Percentiles rank a stretch among this genome's conserved stretches.
phyloP scores from a whole-genome alignment of 2,888 invertebrate species.

The Drosophila paranaensis region DNA sequence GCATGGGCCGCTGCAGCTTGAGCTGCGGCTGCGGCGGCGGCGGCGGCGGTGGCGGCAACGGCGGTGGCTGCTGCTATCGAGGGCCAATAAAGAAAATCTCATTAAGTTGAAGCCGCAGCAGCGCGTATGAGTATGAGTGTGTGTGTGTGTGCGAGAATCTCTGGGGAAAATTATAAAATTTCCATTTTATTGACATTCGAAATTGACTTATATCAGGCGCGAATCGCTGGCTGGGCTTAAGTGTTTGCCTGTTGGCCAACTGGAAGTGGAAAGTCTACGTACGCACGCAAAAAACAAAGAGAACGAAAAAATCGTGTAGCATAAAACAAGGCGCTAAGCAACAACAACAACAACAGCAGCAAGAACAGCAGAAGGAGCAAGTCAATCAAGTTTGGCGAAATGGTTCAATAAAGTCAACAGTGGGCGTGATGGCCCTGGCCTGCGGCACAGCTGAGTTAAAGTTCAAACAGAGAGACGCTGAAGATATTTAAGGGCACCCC shows the following conservation, averaged over 20 bases:
- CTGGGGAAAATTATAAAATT: constrained; percentile 73
- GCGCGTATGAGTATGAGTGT: constrained; percentile 13
- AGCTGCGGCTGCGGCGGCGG: constrained; percentile 19
- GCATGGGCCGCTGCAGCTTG: constrained; percentile 8
- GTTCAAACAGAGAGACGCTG: constrained; percentile 66
- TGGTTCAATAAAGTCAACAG: constrained; percentile 76
- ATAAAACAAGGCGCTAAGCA: constrained; percentile 33
- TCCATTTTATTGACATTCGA: constrained; percentile 77
- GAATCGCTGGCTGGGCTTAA: constrained; percentile 57
- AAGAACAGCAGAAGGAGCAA: constrained; percentile 52
- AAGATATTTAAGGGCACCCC: constrained; percentile 51
- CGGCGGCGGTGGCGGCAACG: no score
- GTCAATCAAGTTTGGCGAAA: constrained; percentile 74
- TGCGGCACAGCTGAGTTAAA: constrained; percentile 50
- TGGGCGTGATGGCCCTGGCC: constrained; percentile 36
- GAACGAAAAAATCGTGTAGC: constrained; percentile 12
- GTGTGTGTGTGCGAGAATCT: constrained; percentile 19
- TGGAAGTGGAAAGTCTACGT: constrained; percentile 11
- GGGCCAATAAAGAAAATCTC: constrained; percentile 75
- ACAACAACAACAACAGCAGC: constrained; percentile 17
- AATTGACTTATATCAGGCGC: constrained; percentile 71
- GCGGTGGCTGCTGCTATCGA: constrained; percentile 43
- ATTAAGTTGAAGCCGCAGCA: constrained; percentile 65
- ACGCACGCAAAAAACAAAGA: constrained; percentile 8
- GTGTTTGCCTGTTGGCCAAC: constrained; percentile 57